A percentile compares a stretch with the other conserved stretches of the same genome.
phyloP scores from a whole-genome alignment of 2,888 invertebrate species.

The Cephus pygmeus region DNA sequence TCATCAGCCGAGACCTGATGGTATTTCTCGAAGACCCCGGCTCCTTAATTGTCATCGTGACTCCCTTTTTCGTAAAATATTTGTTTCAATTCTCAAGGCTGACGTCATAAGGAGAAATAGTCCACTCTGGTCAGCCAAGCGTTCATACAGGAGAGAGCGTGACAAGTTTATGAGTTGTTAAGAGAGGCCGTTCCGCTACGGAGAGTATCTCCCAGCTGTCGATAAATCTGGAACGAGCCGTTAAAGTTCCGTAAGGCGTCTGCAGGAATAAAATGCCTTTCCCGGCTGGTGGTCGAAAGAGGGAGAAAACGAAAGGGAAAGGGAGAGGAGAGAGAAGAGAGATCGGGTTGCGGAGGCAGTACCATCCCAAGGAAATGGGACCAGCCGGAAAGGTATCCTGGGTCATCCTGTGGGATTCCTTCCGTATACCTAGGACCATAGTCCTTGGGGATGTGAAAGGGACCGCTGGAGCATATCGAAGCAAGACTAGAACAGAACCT shows the following conservation, averaged over 20 bases:
- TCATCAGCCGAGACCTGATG: neutral
- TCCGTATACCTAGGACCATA: neutral
- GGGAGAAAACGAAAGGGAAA: too few species aligned
- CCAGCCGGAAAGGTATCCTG: neutral
- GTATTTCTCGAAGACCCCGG: conserved; percentile 27
- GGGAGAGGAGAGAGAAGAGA: neutral
- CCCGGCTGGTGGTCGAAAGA: neutral
- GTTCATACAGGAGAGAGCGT: conserved; percentile 13
- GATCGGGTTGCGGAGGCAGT: neutral
- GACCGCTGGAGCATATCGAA: neutral
- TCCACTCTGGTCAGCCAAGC: conserved; percentile 2
- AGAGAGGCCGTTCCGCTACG: conserved; percentile 39
- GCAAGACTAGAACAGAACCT: neutral
- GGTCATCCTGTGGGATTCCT: neutral
- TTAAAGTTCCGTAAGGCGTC: conserved; percentile 42
- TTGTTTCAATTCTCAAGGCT: conserved; percentile 50
- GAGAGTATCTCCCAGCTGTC: conserved; percentile 40
- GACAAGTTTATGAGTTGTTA: conserved; percentile 58
- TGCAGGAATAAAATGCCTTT: conserved; percentile 36
- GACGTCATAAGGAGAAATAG: neutral
- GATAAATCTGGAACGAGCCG: conserved; percentile 53
- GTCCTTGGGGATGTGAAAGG: neutral
- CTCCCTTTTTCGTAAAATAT: conserved; percentile 51
- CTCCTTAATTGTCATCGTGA: conserved; percentile 48
- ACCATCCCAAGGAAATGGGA: neutral